phyloP scores from a whole-genome alignment of 2,888 invertebrate species.

The Ernsta delagoae region DNA sequence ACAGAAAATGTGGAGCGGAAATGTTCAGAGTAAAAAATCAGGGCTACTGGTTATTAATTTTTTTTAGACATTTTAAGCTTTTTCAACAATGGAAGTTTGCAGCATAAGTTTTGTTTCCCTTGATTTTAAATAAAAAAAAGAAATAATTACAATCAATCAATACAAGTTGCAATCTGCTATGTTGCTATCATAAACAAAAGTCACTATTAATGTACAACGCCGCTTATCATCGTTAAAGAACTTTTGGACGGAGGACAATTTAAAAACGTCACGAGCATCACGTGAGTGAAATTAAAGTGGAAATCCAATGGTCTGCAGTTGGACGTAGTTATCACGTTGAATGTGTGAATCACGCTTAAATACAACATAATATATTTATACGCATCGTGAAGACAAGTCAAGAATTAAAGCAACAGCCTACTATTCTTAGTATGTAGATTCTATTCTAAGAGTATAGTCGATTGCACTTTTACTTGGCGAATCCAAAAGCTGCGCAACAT shows the following conservation, averaged over 20 bases:
- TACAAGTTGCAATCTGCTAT: neutral
- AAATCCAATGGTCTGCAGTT: constrained; percentile 33
- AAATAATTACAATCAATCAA: too few species aligned
- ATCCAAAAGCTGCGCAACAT: constrained; percentile 11
- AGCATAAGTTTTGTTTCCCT: neutral
- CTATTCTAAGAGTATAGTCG: constrained; percentile 28
- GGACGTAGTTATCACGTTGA: constrained; percentile 17
- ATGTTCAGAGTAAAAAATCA: neutral
- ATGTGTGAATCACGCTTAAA: constrained; percentile 34
- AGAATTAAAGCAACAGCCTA: constrained; percentile 31
- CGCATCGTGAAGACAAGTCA: constrained; percentile 37
- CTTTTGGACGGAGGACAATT: constrained; percentile 39
- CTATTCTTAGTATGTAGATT: constrained; percentile 27
- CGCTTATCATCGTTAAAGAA: constrained; percentile 38
- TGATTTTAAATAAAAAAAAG: too few species aligned
- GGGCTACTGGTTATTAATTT: constrained; percentile 1
- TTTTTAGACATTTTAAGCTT: neutral
- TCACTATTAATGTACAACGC: constrained; percentile 33
- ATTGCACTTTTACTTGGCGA: constrained; percentile 24
- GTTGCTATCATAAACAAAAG: constrained; percentile 40
- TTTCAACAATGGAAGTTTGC: neutral
- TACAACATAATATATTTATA: constrained; percentile 43
- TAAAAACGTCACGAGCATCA: constrained; percentile 40
- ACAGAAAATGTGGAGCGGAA: constrained; percentile 44
- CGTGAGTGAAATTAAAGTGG: constrained; percentile 42